These are phyloP conservation scores for Drosophila monieri DNA, from an alignment of 2,888 invertebrate species.

Conservation along the genomic window DNA sequence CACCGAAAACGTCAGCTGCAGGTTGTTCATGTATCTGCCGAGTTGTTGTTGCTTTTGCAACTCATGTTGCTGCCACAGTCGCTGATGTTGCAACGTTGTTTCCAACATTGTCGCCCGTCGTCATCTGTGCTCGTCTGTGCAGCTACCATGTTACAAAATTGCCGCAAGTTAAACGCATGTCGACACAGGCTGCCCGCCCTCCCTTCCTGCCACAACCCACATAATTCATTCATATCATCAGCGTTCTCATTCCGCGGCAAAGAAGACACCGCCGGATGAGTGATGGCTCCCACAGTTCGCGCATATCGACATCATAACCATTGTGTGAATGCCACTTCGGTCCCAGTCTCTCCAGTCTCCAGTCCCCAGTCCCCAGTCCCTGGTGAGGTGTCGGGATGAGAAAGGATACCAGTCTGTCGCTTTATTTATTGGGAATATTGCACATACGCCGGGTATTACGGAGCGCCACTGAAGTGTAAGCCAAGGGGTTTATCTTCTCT, in stretches of 20 bases:
- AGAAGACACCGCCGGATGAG: slow-evolving; percentile 56
- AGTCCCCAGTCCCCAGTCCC: slow-evolving; percentile 54
- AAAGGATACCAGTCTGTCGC: slow-evolving; percentile 4
- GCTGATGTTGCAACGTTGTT: slow-evolving; percentile 26
- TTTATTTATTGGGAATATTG: slow-evolving; percentile 53
- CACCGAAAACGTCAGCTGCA: slow-evolving; percentile 64
- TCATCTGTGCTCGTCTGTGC: slow-evolving; percentile 35
- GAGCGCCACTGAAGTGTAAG: slow-evolving; percentile 53
- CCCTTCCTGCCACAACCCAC: slow-evolving; percentile 57
- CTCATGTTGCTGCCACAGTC: slow-evolving; percentile 8
- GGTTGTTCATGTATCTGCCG: slow-evolving; percentile 1
- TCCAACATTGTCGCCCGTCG: slow-evolving; percentile 44
- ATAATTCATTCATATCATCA: slow-evolving; percentile 82
- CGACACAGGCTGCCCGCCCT: slow-evolving; percentile 55
- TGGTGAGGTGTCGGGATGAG: slow-evolving; percentile 24
- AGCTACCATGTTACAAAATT: slow-evolving; percentile 71
- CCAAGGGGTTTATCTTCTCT: not conserved
- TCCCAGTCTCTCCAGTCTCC: slow-evolving; percentile 59
- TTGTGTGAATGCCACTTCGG: slow-evolving; percentile 79
- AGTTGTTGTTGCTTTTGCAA: not conserved
- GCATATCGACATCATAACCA: slow-evolving; percentile 76
- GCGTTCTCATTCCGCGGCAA: slow-evolving; percentile 31
- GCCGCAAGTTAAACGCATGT: slow-evolving; percentile 81
- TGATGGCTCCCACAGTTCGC: slow-evolving; percentile 72
- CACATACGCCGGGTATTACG: slow-evolving; percentile 63